Conservation (phyloP, 2,113 vertebrate species). For the Merops nubicus region DNA sequence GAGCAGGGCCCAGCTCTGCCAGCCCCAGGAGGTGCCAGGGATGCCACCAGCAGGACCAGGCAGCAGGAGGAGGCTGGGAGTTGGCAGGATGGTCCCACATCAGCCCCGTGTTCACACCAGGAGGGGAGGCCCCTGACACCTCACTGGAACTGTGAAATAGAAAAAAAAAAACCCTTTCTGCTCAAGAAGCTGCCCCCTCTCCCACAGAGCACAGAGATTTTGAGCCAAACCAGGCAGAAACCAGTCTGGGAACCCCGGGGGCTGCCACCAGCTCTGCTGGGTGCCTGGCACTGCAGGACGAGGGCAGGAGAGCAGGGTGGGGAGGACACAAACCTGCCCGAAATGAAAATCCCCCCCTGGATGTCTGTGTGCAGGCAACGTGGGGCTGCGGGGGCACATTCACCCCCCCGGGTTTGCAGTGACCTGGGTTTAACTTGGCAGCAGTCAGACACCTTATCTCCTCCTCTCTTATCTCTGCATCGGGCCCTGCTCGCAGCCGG, state of each 20-base stretch:
- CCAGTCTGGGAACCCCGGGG: neutral
- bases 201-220: neutral
- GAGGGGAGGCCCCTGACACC: neutral
- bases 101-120: accelerated
- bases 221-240: neutral
- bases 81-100: neutral
- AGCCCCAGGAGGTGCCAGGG: neutral
- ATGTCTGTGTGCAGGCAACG: neutral
- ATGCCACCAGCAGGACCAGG: neutral
- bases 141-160: accelerated
- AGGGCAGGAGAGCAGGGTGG: neutral
- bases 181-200: neutral
- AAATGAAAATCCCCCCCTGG: neutral
- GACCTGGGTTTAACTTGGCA: conserved; percentile 48
- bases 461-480: conserved; percentile 37
- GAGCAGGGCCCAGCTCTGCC: neutral
- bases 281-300: accelerated
- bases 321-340: neutral
- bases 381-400: neutral
- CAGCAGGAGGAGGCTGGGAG: neutral
- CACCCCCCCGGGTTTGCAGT: neutral
- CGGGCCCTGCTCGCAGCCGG: neutral
- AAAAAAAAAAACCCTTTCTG: neutral
- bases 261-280: neutral
- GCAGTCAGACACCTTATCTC: neutral